Conservation (phyloP, 2,113 vertebrate species). For the Thunnus thynnus region DNA sequence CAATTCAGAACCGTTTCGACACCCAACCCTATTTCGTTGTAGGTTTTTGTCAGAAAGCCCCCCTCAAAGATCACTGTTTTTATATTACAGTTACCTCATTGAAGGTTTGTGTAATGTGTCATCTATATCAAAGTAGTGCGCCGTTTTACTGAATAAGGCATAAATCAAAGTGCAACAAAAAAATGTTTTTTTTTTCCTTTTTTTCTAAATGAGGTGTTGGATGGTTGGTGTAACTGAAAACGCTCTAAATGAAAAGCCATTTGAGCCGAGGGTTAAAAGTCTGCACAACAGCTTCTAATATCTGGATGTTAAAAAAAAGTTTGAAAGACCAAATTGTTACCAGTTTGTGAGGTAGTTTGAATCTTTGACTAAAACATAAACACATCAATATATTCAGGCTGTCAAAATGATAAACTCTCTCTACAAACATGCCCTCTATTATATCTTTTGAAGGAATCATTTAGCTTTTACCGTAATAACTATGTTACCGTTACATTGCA, state of each 20-base stretch:
- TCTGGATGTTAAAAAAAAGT: not conserved
- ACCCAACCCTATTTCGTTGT: not conserved
- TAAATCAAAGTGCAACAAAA: conserved; percentile 64
- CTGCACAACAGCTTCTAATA: conserved; percentile 2
- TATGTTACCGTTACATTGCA: not conserved
- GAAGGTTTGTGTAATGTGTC: not conserved
- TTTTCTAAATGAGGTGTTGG: not conserved
- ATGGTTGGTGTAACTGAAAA: not conserved
- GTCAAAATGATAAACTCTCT: conserved; percentile 32
- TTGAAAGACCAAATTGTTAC: not conserved
- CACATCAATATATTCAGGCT: not conserved
- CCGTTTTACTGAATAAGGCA: conserved; percentile 61
- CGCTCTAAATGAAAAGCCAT: not conserved
- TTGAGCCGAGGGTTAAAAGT: not conserved
- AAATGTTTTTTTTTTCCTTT: not conserved
- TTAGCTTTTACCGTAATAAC: not conserved
- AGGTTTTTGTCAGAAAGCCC: not conserved
- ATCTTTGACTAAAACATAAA: conserved; percentile 23
- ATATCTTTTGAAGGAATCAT: conserved; percentile 14
- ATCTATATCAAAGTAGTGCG: not conserved
- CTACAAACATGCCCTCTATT: not conserved
- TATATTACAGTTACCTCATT: not conserved
- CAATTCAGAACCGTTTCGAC: not conserved
- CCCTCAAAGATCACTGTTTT: not conserved
- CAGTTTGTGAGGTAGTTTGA: conserved; percentile 66